phyloP scores from a whole-genome alignment of 2,888 invertebrate genomes.

The Xiphydria camelus region DNA sequence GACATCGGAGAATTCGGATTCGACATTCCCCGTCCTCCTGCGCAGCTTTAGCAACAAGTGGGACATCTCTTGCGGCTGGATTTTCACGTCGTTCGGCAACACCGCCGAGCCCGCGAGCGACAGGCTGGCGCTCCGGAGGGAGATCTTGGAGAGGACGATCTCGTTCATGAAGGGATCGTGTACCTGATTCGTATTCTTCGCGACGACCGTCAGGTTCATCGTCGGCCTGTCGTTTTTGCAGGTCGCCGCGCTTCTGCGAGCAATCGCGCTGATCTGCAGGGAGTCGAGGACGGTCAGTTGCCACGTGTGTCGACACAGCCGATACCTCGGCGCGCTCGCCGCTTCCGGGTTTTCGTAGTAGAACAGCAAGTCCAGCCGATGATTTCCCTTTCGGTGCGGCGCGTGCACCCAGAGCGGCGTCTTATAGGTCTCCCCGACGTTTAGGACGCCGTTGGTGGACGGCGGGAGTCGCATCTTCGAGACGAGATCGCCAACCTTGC shows the following conservation, averaged over 20 bases:
- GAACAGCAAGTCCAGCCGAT: conserved; percentile 70
- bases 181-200: conserved; percentile 71
- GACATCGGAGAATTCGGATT: conserved; percentile 51
- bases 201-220: conserved; percentile 69
- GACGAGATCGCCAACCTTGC: conserved; percentile 56
- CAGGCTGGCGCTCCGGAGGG: conserved; percentile 68
- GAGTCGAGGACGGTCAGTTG: conserved; percentile 67
- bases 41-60: conserved; percentile 61
- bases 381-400: conserved; percentile 67
- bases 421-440: conserved; percentile 61
- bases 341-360: conserved; percentile 68
- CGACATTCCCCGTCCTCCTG: conserved; percentile 37
- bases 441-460: conserved; percentile 56
- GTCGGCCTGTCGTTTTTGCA: conserved; percentile 57
- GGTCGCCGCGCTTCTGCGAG: conserved; percentile 60
- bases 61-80: conserved; percentile 61
- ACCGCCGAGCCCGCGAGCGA: conserved; percentile 58
- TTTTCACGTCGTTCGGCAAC: conserved; percentile 48
- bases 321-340: conserved; percentile 58
- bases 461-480: conserved; percentile 54
- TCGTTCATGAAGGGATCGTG: conserved; percentile 64
- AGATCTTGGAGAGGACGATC: conserved; percentile 64
- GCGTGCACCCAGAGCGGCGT: conserved; percentile 72
- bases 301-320: conserved; percentile 69
- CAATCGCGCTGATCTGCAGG: conserved; percentile 62